phyloP scores from a whole-genome alignment of 2,797 vertebrate genomes.

The Agapornis canus region DNA sequence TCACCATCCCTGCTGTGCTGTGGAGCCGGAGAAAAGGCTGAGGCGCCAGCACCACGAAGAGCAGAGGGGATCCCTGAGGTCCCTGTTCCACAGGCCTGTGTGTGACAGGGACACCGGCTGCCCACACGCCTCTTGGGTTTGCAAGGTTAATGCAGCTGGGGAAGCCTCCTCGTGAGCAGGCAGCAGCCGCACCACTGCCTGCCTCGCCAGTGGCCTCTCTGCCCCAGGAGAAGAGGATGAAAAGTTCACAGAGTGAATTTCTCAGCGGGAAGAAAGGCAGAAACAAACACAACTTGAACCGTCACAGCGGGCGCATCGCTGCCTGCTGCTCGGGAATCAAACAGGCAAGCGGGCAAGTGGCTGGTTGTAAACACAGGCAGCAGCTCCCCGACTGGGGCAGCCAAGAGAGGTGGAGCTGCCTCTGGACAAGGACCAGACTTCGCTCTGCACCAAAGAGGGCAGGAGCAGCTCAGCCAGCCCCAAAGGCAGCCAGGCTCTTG shows the following conservation, averaged over 20 bases:
- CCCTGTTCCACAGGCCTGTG: accelerated
- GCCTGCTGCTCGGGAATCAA: background rate
- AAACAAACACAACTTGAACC: constrained; percentile 32
- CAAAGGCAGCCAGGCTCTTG: accelerated
- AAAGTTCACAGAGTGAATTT: constrained; percentile 5
- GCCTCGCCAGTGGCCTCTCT: background rate
- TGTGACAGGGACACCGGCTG: accelerated
- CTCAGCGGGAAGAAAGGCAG: constrained; percentile 24
- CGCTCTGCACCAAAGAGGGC: background rate
- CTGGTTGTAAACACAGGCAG: background rate
- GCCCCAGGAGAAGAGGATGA: background rate
- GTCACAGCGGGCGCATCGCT: background rate
- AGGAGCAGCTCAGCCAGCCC: background rate
- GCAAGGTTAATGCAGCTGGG: background rate
- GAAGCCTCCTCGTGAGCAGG: background rate
- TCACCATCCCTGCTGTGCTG: background rate
- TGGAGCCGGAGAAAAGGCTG: background rate
- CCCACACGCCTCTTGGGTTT: accelerated
- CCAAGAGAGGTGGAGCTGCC: background rate
- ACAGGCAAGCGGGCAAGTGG: background rate
- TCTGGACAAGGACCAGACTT: background rate
- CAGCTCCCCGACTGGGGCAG: accelerated
- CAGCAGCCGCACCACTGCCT: background rate
- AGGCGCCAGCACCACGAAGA: accelerated
- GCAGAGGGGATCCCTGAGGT: background rate